Evolutionary conservation across 2,888 invertebrate genomes (phyloP).

Genomic region (Trichopoda pennipes): DNA sequence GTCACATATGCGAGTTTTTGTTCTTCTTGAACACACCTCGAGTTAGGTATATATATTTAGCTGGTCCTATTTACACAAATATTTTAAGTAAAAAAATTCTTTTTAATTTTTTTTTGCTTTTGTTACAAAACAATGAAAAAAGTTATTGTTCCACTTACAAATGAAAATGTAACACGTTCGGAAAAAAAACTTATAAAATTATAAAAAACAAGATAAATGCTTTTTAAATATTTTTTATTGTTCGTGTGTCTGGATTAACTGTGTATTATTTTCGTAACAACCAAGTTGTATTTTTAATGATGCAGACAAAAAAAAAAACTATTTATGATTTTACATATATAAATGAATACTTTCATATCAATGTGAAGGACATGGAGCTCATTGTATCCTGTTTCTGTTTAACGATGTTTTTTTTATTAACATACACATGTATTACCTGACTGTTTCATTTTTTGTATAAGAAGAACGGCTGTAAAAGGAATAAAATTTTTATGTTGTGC

Average conservation of each 20-base stretch:
- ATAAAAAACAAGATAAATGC: neutral
- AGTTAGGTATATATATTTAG: no score
- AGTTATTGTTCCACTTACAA: neutral
- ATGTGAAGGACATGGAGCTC: slow-evolving; percentile 2
- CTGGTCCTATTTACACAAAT: no score
- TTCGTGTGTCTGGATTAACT: slow-evolving; percentile 49
- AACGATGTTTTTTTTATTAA: no score
- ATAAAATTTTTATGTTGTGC: slow-evolving; percentile 34
- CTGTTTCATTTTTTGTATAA: neutral
- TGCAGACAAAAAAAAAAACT: slow-evolving; percentile 9
- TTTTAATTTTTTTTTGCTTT: no score
- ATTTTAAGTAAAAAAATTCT: no score
- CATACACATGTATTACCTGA: neutral
- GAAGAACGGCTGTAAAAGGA: neutral
- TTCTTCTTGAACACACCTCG: no score
- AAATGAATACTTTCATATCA: neutral
- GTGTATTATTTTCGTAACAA: slow-evolving; percentile 38
- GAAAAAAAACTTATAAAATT: neutral
- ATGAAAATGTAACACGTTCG: neutral
- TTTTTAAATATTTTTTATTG: slow-evolving; percentile 2
- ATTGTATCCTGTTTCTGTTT: neutral
- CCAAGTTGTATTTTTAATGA: slow-evolving; percentile 16
- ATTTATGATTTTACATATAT: slow-evolving; percentile 12
- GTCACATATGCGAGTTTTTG: no score
- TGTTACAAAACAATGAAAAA: no score